A percentile compares a stretch with the other conserved stretches of the same genome.
phyloP scores from a whole-genome alignment of 2,888 invertebrate species.

The Dryococelus australis region DNA sequence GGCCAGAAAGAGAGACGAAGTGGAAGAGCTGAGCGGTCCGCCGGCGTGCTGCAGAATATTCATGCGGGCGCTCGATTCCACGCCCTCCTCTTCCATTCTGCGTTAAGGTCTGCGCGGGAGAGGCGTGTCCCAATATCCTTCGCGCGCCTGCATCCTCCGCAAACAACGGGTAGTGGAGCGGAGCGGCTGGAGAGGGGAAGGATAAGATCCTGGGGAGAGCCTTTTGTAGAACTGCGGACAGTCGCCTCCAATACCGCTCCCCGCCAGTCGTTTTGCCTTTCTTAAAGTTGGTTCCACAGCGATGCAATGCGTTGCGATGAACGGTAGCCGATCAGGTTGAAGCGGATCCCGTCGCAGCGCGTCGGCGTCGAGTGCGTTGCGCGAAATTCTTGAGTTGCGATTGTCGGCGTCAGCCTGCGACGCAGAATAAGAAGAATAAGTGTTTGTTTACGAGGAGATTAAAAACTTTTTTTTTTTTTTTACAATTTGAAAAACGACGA shows the following conservation, averaged over 20 bases:
- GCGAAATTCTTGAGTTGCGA: too few relatives aligned
- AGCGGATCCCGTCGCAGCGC: too few relatives aligned
- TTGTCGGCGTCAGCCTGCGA: too few relatives aligned
- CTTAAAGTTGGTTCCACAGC: too few relatives aligned
- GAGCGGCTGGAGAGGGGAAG: not conserved
- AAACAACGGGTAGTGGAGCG: not conserved
- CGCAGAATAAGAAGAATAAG: too few relatives aligned
- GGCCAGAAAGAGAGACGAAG: not conserved
- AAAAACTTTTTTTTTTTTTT: too few relatives aligned
- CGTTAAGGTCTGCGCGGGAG: not conserved
- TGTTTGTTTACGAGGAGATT: too few relatives aligned
- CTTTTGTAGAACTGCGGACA: not conserved
- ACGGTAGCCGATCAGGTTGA: too few relatives aligned
- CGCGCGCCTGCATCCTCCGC: not conserved
- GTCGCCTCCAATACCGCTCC: not conserved
- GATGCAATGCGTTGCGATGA: too few relatives aligned
- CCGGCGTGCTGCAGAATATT: conserved; percentile 6
- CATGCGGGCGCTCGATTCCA: not conserved
- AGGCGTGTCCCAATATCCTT: conserved; percentile 16
- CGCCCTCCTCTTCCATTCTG: not conserved
- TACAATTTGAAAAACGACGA: too few relatives aligned
- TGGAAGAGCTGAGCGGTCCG: not conserved
- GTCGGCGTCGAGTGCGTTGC: too few relatives aligned
- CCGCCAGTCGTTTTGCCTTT: too few relatives aligned
- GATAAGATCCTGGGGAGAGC: not conserved